These are phyloP conservation scores for Nasonia vitripennis DNA, from an alignment of 1,140 invertebrate genomes.

Conservation along the genomic window DNA sequence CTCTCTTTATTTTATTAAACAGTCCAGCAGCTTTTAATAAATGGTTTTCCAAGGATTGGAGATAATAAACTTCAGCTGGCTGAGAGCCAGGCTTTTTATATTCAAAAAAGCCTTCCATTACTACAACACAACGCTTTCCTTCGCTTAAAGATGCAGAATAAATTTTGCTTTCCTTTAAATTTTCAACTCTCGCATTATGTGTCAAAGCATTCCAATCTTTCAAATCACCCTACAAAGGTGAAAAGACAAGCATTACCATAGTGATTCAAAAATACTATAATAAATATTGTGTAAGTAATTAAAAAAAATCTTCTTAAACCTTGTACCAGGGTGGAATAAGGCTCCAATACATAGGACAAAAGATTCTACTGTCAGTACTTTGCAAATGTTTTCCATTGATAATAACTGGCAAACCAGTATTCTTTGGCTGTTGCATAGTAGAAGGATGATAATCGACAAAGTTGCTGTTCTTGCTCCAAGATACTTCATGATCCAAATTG, in stretches of 20 bases:
- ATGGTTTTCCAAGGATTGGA: constrained; percentile 29
- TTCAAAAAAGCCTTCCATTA: constrained; percentile 51
- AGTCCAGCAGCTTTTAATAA: constrained; percentile 49
- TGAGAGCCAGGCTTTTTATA: constrained; percentile 24
- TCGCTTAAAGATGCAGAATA: constrained; percentile 33
- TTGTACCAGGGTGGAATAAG: constrained; percentile 43
- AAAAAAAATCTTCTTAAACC: background rate
- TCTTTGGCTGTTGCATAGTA: constrained; percentile 28
- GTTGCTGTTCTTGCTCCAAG: constrained; percentile 13
- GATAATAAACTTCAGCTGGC: constrained; percentile 37
- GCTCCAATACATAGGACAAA: constrained; percentile 50
- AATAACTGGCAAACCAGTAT: constrained; percentile 43
- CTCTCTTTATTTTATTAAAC: constrained; percentile 32
- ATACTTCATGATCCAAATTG: constrained; percentile 19
- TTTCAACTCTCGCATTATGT: constrained; percentile 49
- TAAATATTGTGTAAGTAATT: background rate
- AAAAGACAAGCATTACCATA: background rate
- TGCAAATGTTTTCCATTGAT: constrained; percentile 43
- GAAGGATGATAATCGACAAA: constrained; percentile 41
- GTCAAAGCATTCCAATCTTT: constrained; percentile 36
- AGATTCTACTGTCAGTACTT: background rate
- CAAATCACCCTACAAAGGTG: constrained; percentile 18
- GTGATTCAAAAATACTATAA: background rate
- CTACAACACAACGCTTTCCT: constrained; percentile 43
- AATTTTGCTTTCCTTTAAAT: constrained; percentile 47